Base-by-base conservation (phyloP, 1,140 invertebrate species). In the Diplogasteroides magnus region DNA sequence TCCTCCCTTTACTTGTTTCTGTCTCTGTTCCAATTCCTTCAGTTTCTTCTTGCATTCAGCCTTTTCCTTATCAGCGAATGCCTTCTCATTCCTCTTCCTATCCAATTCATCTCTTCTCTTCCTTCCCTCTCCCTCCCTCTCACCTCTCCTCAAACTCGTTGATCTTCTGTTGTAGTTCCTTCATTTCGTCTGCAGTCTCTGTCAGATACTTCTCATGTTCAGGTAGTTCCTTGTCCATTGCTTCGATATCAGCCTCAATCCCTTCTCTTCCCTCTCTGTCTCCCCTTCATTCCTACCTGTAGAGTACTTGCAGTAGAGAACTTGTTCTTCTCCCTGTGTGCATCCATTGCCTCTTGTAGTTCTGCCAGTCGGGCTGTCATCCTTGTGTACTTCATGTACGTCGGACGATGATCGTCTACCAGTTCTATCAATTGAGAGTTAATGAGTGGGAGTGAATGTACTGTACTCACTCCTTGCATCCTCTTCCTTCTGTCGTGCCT, bases 51-150 rank as follows among this genome's bases (percentile, higher is more conserved):
- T 55, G 11, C 66, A 73, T 32, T 77, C 74, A 23, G 65, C 75
- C 32, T 78, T 81, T 61, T 80, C 75, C 1, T 68, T 70, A 19
- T 74, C 77, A 61, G 69, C 29, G 37, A 74, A 67, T n/a, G 66
- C 64, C 28, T 71, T 60, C 27, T 74, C 72, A 28, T 72, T 60
- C 31, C 77, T 69, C 56, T 78, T 64, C 64, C 77, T 77, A 19
- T 48, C 6, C 19, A 6, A 6, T 19, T 48, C 37, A 48, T 48
- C 37, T 11, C 37, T 19, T 48, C 37, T 48, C 19, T 19, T 19
- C 19, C 37, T 19, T 48, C 37, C 37, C 37, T 48, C 37, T 48
- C 37, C 37, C 37, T 48, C 37, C 19, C 37, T 48, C 37, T 48
- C 37, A 48, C 37, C 37, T 31, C 14, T 29, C n/a, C 68, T 71